A percentile compares a stretch with the other conserved stretches of the same genome.
phyloP scores from a whole-genome alignment of 1,140 invertebrate species.

The Carposina sasakii region DNA sequence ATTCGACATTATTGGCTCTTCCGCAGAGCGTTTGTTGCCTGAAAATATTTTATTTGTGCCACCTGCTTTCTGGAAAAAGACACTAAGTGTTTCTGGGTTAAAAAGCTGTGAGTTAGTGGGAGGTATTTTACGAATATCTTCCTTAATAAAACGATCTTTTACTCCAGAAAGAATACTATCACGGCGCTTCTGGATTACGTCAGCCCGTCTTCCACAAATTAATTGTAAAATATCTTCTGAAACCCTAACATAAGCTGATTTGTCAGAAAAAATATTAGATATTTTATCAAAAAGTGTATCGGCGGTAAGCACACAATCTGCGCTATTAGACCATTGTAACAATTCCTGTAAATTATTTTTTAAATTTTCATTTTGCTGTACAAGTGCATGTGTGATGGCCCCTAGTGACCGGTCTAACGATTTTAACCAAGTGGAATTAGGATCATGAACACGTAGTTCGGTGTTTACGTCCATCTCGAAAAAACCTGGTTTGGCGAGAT shows the following conservation, averaged over 20 bases:
- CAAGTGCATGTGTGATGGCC: neutral
- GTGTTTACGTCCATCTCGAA: constrained; percentile 2
- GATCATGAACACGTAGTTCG: constrained; percentile 3
- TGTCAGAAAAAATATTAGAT: neutral
- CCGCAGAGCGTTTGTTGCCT: neutral
- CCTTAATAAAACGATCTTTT: neutral
- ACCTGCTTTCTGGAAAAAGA: constrained; percentile 1
- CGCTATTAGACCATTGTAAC: neutral
- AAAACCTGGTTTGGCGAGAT: neutral
- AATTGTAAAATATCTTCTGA: constrained; percentile 1
- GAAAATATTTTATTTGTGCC: constrained; percentile 1
- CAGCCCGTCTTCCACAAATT: neutral
- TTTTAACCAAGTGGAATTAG: constrained; percentile 1
- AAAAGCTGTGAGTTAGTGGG: neutral
- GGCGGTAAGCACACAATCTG: neutral
- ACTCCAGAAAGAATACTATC: constrained; percentile 3
- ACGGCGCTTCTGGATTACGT: neutral
- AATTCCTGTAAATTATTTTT: neutral
- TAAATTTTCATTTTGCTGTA: neutral
- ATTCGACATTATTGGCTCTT: neutral
- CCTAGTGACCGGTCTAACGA: neutral
- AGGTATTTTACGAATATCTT: neutral
- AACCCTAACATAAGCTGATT: neutral
- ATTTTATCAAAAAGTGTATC: constrained; percentile 3
- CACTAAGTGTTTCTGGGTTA: constrained; percentile 1